Evolutionary conservation across 2,797 vertebrate genomes (phyloP).

Genomic region (Vireo griseus): DNA sequence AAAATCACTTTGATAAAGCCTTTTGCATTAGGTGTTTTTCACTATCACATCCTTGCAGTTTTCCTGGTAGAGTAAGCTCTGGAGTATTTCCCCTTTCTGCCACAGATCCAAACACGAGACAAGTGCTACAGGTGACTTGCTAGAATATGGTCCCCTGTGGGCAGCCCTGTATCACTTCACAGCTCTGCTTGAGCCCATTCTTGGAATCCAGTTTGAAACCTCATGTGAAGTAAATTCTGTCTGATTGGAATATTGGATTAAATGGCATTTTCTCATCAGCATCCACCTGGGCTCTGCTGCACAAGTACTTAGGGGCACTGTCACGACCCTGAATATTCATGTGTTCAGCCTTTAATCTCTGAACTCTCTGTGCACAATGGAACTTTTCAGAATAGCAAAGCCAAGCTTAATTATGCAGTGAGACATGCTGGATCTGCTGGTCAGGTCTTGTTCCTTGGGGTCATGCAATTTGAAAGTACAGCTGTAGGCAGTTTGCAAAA

Average conservation of each 20-base stretch:
- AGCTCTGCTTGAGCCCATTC: not conserved
- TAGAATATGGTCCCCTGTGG: not conserved
- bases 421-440: slow-evolving; percentile 20
- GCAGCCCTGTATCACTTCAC: not conserved
- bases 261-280: not conserved
- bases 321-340: not conserved
- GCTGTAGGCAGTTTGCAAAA: slow-evolving; percentile 14
- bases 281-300: slow-evolving; percentile 5
- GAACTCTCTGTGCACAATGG: slow-evolving; percentile 12
- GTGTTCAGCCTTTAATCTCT: slow-evolving; percentile 18
- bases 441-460: slow-evolving; percentile 46
- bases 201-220: not conserved
- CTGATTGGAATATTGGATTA: not conserved
- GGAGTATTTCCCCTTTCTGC: not conserved
- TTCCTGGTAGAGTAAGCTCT: not conserved
- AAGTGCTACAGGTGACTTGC: not conserved
- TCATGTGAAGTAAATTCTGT: not conserved
- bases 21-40: not conserved
- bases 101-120: not conserved
- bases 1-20: not conserved
- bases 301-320: not conserved
- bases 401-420: not conserved
- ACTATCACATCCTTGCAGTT: not conserved
- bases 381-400: slow-evolving; percentile 20
- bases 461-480: not conserved